Evolutionary conservation across 2,888 invertebrate genomes (phyloP), one percentile per base, ranked within the genome.

Genomic region (Lasioglossum lativentre): DNA sequence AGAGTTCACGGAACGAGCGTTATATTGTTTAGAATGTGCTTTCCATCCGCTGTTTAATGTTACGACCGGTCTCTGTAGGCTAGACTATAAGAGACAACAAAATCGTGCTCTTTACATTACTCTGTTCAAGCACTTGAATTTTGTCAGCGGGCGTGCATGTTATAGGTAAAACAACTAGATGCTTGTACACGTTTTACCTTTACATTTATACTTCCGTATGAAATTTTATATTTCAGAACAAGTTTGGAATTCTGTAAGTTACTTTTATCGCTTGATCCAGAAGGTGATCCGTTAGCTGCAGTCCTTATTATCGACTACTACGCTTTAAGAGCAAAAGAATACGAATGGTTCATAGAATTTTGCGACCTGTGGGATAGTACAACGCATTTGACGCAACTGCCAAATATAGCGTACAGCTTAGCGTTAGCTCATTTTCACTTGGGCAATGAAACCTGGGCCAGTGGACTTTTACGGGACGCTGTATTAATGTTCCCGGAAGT

Each of bases 181-280:
- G 23, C 4, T 23, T 34, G 3, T n/a, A 16, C 2, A n/a, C n/a
- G 16, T 23, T 40, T 16, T n/a, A 40, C 59, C n/a, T 40, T 40
- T 74, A 8, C 30, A n/a, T 71, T 47, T 34, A 79, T 30, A 23
- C 3, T 19, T 63, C 16, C 23, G 34, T 40, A 52, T 12, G 10
- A 75, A 42, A 71, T 16, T 63, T 73, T 38, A 40, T 63, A 78
- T 82, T 86, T 71, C 75, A 96, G 98, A 87, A 98, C 98, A 2
- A 97, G 98, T n/a, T 95, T 98, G 89, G 98, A 99, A 95, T 96
- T 98, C 90, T 97, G 97, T 93, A 98, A 98, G 95, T 95, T 98
- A 71, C 95, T 98, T n/a, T 95, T 98, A 80, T 97, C 97, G 23
- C 95, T 98, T 75, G 97, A 98, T 94, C 97, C 97, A 0, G 97